A percentile compares a stretch with the other conserved stretches of the same genome.
Conservation (phyloP, 2,797 vertebrate species). For the Loriculus beryllinus region DNA sequence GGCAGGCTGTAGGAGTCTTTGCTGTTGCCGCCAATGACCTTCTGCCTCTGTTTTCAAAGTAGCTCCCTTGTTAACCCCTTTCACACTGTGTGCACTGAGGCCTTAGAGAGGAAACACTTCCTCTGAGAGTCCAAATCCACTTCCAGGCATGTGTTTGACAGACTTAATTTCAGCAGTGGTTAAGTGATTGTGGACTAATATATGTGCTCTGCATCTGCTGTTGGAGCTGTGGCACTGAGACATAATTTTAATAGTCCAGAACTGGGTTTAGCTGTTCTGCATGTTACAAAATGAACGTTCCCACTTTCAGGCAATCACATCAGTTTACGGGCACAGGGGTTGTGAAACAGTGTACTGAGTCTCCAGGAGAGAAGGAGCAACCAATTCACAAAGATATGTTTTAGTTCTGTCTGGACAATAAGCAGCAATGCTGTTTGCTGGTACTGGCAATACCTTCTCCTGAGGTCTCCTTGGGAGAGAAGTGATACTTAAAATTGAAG, state of each 20-base stretch:
- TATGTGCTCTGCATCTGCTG: neutral
- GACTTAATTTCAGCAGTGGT: constrained; percentile 25
- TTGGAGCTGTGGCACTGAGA: neutral
- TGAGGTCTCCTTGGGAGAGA: neutral
- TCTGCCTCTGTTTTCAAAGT: constrained; percentile 80
- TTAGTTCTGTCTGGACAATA: constrained; percentile 53
- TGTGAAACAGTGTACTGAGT: constrained; percentile 54
- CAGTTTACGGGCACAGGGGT: constrained; percentile 31
- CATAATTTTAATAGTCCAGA: neutral
- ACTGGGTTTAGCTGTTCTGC: neutral
- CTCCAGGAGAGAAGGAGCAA: constrained; percentile 62
- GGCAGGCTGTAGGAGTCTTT: constrained; percentile 80
- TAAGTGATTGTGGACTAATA: neutral
- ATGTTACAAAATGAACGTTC: constrained; percentile 42
- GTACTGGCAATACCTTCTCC: constrained; percentile 37
- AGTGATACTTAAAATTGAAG: constrained; percentile 55
- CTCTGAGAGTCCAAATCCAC: constrained; percentile 30
- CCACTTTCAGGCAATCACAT: constrained; percentile 44
- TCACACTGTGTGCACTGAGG: constrained; percentile 49
- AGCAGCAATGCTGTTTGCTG: neutral
- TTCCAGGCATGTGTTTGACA: constrained; percentile 14
- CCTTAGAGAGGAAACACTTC: constrained; percentile 64
- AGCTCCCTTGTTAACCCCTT: constrained; percentile 77
- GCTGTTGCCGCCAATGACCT: constrained; percentile 79
- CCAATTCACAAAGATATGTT: constrained; percentile 53